Conservation (phyloP, 2,797 vertebrate genomes). For the Spondyliosoma cantharus region DNA sequence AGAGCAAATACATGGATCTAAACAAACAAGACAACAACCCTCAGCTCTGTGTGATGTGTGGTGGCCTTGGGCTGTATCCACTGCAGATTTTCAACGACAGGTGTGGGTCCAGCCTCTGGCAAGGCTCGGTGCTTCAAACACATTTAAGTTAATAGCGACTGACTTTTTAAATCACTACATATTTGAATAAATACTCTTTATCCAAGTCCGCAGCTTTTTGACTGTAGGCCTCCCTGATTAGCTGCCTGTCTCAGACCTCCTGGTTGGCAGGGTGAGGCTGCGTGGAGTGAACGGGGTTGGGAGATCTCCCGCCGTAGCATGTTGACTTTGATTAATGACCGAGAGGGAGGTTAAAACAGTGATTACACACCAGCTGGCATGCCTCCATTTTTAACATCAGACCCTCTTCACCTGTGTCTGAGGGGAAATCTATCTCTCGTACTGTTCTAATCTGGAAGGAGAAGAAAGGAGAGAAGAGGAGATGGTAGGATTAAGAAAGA, state of each 20-base stretch:
- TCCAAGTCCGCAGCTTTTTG: constrained; percentile 37
- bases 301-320: constrained; percentile 47
- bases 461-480: constrained; percentile 17
- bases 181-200: constrained; percentile 62
- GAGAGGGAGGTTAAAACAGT: constrained; percentile 75
- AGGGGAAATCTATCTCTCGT: constrained; percentile 49
- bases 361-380: constrained; percentile 75
- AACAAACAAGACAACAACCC: neutral
- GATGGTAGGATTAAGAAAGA: constrained; percentile 10
- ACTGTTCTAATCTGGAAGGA: constrained; percentile 33
- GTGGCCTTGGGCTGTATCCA: neutral
- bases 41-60: neutral
- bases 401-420: constrained; percentile 62
- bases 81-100: constrained; percentile 30
- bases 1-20: neutral
- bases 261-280: constrained; percentile 1
- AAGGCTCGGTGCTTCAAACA: constrained; percentile 25
- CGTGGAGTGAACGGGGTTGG: constrained; percentile 30
- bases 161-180: constrained; percentile 48
- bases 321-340: constrained; percentile 78
- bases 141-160: constrained; percentile 44
- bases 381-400: constrained; percentile 64
- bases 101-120: constrained; percentile 30
- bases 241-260: constrained; percentile 46
- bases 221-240: constrained; percentile 49